Evolutionary conservation across 2,797 vertebrate genomes (phyloP).

Genomic region (Sparidentex hasta): DNA sequence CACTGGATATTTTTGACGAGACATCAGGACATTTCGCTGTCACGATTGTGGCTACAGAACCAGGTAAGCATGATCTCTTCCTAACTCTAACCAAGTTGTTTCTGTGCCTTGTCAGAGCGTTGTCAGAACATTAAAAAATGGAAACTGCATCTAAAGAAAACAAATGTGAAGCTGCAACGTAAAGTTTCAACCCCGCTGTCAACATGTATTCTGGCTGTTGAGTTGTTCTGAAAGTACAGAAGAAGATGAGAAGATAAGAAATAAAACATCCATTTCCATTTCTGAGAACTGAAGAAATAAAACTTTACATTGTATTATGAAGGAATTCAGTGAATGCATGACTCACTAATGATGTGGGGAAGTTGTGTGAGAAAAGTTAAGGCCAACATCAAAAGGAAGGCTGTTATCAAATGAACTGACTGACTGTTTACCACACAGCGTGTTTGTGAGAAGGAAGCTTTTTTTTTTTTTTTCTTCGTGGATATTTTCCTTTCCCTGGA

Average conservation of each 20-base stretch:
- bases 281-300: not conserved
- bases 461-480: not conserved
- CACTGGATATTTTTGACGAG: no score
- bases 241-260: not conserved
- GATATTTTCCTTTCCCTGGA: conserved; percentile 20
- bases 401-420: not conserved
- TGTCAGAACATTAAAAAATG: no score
- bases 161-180: no score
- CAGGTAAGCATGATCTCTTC: no score
- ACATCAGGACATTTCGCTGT: no score
- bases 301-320: not conserved
- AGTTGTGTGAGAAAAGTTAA: not conserved
- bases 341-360: conserved; percentile 10
- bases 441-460: conserved; percentile 7
- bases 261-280: not conserved
- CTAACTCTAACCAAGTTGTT: no score
- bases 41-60: no score
- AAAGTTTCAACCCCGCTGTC: no score
- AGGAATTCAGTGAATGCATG: conserved; percentile 12
- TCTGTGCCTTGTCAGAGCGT: no score
- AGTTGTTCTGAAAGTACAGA: no score
- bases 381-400: not conserved
- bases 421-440: not conserved
- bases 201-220: no score
- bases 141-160: no score